Conservation (phyloP, 2,797 vertebrate genomes). For the Cyclura pinguis region DNA sequence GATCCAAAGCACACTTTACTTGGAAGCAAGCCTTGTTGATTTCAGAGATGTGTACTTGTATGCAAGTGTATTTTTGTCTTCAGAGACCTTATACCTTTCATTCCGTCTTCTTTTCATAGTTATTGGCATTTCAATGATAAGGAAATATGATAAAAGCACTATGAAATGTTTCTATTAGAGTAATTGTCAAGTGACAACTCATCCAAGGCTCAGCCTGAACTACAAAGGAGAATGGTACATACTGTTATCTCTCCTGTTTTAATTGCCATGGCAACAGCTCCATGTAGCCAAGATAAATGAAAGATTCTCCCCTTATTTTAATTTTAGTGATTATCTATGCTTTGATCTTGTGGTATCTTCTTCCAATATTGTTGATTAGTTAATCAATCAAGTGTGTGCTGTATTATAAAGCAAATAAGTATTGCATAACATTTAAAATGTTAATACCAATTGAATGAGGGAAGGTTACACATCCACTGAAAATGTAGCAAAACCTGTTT, state of each 20-base stretch:
- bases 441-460: neutral
- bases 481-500: constrained; percentile 10
- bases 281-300: constrained; percentile 64
- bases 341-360: constrained; percentile 19
- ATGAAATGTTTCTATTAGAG: constrained; percentile 41
- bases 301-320: constrained; percentile 21
- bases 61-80: neutral
- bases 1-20: neutral
- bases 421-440: constrained; percentile 36
- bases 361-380: neutral
- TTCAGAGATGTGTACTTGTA: neutral
- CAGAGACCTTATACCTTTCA: constrained; percentile 20
- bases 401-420: neutral
- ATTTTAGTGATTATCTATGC: constrained; percentile 20
- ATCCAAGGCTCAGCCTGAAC: constrained; percentile 49
- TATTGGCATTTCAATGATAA: constrained; percentile 21
- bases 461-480: too few species aligned
- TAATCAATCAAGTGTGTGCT: constrained; percentile 13
- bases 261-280: constrained; percentile 73
- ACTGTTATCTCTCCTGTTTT: constrained; percentile 53
- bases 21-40: neutral
- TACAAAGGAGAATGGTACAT: constrained; percentile 51
- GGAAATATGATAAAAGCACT: neutral
- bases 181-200: constrained; percentile 53
- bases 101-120: constrained; percentile 48